These are phyloP conservation scores for Ammodytes dubius DNA, from an alignment of 2,113 vertebrate species.

Conservation along the genomic window DNA sequence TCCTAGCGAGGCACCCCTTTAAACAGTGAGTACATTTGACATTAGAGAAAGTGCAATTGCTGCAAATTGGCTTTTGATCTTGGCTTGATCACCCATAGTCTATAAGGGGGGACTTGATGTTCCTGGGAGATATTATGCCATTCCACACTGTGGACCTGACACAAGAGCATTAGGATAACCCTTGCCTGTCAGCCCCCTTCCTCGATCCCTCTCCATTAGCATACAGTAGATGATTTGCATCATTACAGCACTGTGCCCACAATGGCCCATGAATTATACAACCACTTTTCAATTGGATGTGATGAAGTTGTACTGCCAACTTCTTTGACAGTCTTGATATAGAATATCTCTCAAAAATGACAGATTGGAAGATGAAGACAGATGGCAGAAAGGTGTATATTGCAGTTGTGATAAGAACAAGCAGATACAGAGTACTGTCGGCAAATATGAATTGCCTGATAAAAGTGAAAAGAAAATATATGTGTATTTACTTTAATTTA, in stretches of 20 bases:
- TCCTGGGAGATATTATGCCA: not conserved
- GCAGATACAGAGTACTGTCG: not conserved
- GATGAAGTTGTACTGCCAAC: too few species aligned
- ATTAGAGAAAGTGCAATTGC: not conserved
- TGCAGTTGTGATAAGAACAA: not conserved
- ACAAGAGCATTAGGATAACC: conserved; percentile 24
- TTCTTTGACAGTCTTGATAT: not conserved
- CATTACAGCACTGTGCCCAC: not conserved
- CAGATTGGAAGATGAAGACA: not conserved
- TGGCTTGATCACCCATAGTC: not conserved
- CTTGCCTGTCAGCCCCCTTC: conserved; percentile 27
- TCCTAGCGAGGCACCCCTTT: not conserved
- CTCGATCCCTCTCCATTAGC: not conserved
- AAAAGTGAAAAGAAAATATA: not conserved
- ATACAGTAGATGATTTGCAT: not conserved
- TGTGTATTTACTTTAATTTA: not conserved
- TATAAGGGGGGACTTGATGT: not conserved
- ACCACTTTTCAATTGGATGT: too few species aligned
- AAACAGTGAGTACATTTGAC: not conserved
- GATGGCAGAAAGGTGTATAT: not conserved
- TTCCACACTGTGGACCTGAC: not conserved
- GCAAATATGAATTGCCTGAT: too few species aligned
- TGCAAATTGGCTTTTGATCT: conserved; percentile 21
- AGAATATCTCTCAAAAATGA: conserved; percentile 1
- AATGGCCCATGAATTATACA: not conserved